Evolutionary conservation across 1,140 invertebrate species (phyloP).

Genomic region (Drosophila burlai): DNA sequence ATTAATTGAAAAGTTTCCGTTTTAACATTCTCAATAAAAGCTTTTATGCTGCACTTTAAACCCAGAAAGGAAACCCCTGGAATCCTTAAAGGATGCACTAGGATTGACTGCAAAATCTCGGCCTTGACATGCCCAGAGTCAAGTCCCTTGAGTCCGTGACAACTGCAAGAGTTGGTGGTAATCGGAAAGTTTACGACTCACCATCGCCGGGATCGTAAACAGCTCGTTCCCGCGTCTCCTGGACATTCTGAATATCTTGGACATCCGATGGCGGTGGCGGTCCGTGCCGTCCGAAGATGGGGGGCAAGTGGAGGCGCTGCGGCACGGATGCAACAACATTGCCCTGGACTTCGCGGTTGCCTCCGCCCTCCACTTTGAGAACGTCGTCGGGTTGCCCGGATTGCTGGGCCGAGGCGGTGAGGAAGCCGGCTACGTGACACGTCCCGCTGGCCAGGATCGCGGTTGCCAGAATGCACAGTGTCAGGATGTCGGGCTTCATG

Average conservation of each 20-base stretch:
- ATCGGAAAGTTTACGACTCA: slow-evolving; percentile 69
- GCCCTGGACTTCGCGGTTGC: slow-evolving; percentile 11
- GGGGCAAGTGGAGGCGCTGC: slow-evolving; percentile 22
- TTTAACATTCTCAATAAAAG: neutral
- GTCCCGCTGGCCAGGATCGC: slow-evolving; percentile 71
- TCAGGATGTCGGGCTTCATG: slow-evolving; percentile 66
- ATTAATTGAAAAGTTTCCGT: neutral
- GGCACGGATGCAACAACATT: slow-evolving; percentile 11
- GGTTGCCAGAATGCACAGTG: slow-evolving; percentile 68
- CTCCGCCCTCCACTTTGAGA: neutral
- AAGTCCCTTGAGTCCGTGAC: slow-evolving; percentile 7
- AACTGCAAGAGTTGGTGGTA: slow-evolving; percentile 29
- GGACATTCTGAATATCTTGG: slow-evolving; percentile 56
- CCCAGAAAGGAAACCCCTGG: neutral
- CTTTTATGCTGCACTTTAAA: neutral
- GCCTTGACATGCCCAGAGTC: neutral
- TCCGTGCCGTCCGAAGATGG: slow-evolving; percentile 22
- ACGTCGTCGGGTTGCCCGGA: neutral
- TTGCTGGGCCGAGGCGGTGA: slow-evolving; percentile 42
- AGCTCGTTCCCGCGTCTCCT: slow-evolving; percentile 67
- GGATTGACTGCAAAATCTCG: slow-evolving; percentile 10
- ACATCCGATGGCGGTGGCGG: slow-evolving; percentile 34
- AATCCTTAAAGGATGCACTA: neutral
- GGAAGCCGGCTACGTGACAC: slow-evolving; percentile 64
- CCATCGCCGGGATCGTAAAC: slow-evolving; percentile 85